Base-by-base conservation (phyloP, 1,140 invertebrate genomes). In the Drosophila ercepeae region DNA sequence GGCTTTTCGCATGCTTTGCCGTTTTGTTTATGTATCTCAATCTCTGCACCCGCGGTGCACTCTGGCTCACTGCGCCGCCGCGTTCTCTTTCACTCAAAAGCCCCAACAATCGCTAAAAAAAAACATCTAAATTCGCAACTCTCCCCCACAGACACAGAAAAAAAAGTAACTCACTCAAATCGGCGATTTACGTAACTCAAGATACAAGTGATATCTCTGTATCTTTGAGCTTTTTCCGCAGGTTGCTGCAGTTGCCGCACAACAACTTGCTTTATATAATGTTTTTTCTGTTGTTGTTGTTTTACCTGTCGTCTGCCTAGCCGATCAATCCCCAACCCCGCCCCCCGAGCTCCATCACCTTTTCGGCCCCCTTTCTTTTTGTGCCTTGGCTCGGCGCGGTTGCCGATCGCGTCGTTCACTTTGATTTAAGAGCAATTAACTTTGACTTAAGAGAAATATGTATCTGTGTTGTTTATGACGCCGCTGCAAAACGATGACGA, bases 391-490 rank as follows among this genome's bases (percentile, higher is more conserved):
- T 36, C 27, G 27, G 34, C 34, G 23, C n/a, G n/a, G 13, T 49
- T 27, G 41, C 60, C 82, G 81, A 81, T 84, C 81, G 63, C 54
- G 36, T 65, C 50, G 72, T 68, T 76, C 53, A 42, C 72, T 73
- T 88, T 81, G 81, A 84, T 84, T 84, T 84, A 84, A 84, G 81
- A 86, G 81, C 72, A 65, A 84, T 86, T 86, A 84, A 63, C 75
- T 73, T 76, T 86, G 82, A 86, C 81, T 84, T 84, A 84, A 84
- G 82, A 84, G 81, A 88, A 77, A 65, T 65, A 39, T 39, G 36
- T 39, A 84, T 70, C 72, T 69, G 9, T 51, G 36, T 84, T 76
- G 72, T 74, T 84, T 81, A 84, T 77, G 76, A 73, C 76, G 54
- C 49, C 76, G 54, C 49, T 25, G 55, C 25, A 44, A 36, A 39